These are phyloP conservation scores for Chymomyza procnemis DNA, from an alignment of 2,888 invertebrate species.

Conservation along the genomic window DNA sequence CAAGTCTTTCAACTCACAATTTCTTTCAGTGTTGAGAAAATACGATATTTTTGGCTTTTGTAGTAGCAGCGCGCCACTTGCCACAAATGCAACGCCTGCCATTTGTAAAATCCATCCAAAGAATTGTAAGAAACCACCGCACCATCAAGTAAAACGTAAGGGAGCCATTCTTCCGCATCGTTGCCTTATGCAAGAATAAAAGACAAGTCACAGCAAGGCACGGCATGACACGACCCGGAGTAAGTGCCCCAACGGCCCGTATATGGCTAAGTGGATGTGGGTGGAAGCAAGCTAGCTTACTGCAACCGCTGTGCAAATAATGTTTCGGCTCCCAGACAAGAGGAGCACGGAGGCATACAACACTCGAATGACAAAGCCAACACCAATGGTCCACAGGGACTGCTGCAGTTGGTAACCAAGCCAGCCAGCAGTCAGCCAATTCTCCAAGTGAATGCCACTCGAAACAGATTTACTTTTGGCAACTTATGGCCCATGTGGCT, in stretches of 20 bases:
- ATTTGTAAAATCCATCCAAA: slow-evolving; percentile 30
- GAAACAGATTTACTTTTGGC: slow-evolving; percentile 72
- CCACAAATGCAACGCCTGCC: slow-evolving; percentile 39
- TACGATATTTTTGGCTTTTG: not conserved
- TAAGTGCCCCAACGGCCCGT: slow-evolving; percentile 31
- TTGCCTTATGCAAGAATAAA: slow-evolving; percentile 64
- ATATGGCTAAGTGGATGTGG: slow-evolving; percentile 16
- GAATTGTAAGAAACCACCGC: slow-evolving; percentile 4
- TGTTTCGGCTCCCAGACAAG: slow-evolving; percentile 45
- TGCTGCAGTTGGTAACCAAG: slow-evolving; percentile 16
- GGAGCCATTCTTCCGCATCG: slow-evolving; percentile 63
- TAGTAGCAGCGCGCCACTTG: slow-evolving; percentile 33
- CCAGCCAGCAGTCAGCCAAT: slow-evolving; percentile 59
- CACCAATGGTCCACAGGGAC: slow-evolving; percentile 33
- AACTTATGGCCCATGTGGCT: slow-evolving; percentile 46
- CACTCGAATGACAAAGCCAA: slow-evolving; percentile 8
- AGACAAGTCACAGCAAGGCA: slow-evolving; percentile 41
- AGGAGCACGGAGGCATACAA: slow-evolving; percentile 19
- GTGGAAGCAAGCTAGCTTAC: slow-evolving; percentile 23
- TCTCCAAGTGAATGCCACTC: slow-evolving; percentile 56
- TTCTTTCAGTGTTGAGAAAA: not conserved
- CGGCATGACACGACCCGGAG: slow-evolving; percentile 28
- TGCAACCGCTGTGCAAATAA: slow-evolving; percentile 75
- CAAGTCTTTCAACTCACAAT: not conserved
- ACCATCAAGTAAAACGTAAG: slow-evolving; percentile 24